Base-by-base conservation (phyloP, 1,140 invertebrate genomes). In the Pogonus chalceus region DNA sequence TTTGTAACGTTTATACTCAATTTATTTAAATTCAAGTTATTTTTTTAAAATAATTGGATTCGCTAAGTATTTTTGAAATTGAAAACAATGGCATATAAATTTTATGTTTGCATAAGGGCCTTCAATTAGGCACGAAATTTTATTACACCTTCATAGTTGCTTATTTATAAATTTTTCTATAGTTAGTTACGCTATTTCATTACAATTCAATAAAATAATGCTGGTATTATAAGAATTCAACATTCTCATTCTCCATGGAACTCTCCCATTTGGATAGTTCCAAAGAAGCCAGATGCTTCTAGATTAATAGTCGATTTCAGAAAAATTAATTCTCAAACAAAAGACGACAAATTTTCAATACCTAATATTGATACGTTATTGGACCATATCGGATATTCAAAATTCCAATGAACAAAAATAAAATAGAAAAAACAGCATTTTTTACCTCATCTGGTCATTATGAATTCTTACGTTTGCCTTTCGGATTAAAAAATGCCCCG, bases 371-470 rank as follows among this genome's bases (percentile, higher is more conserved):
- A 70, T 18, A 69, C 74, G 9, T 55, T 49, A 46, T 23, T 68
- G 0, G 60, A 63, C 22, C 22, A 52, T 10, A 14, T 65, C 46
- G 48, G 37, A 14, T 47, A 56, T 12, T 56, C 51, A 54, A 60
- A 21, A 55, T 62, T 1, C 56, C 43, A 7, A 20, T 69, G 1
- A 53, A 73, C 1, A 61, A 65, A 35, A 56, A 60, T 31, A 14
- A 31, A 46, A 66, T 59, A 3, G 56, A 65, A 7, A 78, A 76
- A 64, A 79, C 75, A 0, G 74, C 73, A 0, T 78, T 79, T 60
- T 57, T 57, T 2, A 62, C 59, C 20, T 48, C 62, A 35, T 52
- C 60, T 39, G 69, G 66, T 0, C 65, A 69, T 57, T 71, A 65
- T 47, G 65, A 69, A 52, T 76, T 70, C 50, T 35, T 58, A 2